Base-by-base conservation (phyloP, 2,888 invertebrate genomes). In the Meiosimyza platycephala region DNA sequence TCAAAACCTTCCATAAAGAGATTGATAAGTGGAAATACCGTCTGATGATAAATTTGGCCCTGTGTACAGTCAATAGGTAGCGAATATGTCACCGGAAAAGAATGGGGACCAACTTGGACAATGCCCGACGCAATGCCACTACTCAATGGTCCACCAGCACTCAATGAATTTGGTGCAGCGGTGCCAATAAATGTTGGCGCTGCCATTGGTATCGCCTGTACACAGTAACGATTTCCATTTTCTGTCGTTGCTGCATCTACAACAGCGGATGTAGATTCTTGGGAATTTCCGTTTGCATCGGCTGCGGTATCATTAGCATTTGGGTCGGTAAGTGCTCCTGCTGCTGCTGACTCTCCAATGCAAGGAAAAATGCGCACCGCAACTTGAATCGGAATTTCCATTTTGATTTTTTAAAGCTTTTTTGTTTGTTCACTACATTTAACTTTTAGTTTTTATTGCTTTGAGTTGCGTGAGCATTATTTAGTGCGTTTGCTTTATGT, bases 381-480 rank as follows among this genome's bases (percentile, higher is more conserved):
- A 75, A 93, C 92, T 89, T 93, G 93, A 75, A 93, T 90, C 75
- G 92, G 92, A 77, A 92, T 90, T 88, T 93, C 93, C 93, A 93
- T 93, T 54, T 51, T 71, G 33, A n/a, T 72, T 57, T 51, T 13
- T 62, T 15, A 28, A 16, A 13, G 18, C 18, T 15, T 18, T 18
- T 18, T 13, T n/a, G 9, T 62, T 40, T 62, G 18, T 48, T n/a
- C n/a, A 62, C 16, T 15, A 16, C 62, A 62, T 9, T 11, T n/a
- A 62, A 62, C 28, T 6, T 48, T 18, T 4, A 7, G 2, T 33
- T n/a, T 33, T 16, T 12, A 13, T 47, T 51, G 13, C 6, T 22
- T 55, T 57, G 9, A 12, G 22, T 15, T 4, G 28, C 4, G 28
- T 28, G 28, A 28, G 28, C 28, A 28, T 28, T 28, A 28, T 28